A percentile compares a stretch with the other conserved stretches of the same genome.
Evolutionary conservation across 2,888 invertebrate genomes (phyloP).

Genomic region (Oxystoma pomonae): DNA sequence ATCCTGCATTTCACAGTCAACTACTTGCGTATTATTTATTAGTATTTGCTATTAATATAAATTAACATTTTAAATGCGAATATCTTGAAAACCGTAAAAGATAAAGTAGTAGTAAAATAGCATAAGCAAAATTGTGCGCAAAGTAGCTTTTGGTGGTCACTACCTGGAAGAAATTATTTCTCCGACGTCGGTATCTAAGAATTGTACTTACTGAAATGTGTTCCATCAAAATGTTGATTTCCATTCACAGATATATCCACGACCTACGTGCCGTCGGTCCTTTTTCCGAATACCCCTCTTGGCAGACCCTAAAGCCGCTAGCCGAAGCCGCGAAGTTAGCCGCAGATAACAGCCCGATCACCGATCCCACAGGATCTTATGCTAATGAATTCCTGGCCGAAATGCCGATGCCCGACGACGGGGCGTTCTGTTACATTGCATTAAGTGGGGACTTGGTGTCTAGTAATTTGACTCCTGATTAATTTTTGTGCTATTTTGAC

Average conservation of each 20-base stretch:
- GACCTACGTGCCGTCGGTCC: constrained; percentile 50
- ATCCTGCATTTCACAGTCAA: too few species aligned
- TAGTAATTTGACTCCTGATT: constrained; percentile 26
- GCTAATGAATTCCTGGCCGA: constrained; percentile 48
- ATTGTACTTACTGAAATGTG: too few species aligned
- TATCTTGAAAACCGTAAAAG: too few species aligned
- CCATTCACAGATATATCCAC: constrained; percentile 41
- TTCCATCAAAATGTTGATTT: background rate
- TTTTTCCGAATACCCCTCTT: constrained; percentile 49
- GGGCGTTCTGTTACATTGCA: constrained; percentile 55
- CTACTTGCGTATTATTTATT: too few species aligned
- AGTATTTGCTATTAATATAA: too few species aligned
- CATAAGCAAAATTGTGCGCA: too few species aligned
- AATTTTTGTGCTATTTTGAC: too few species aligned
- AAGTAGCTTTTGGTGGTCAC: too few species aligned
- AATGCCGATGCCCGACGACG: constrained; percentile 51
- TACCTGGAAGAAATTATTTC: too few species aligned
- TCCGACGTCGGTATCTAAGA: too few species aligned
- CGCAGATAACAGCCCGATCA: constrained; percentile 45
- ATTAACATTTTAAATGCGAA: too few species aligned
- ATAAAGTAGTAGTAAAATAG: too few species aligned
- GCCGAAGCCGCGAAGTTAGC: constrained; percentile 45
- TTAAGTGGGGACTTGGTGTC: constrained; percentile 50
- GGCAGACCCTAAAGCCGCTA: constrained; percentile 44
- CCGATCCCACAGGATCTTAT: constrained; percentile 49